phyloP scores from a whole-genome alignment of 2,797 vertebrate species.

The Buphagus erythrorhynchus region DNA sequence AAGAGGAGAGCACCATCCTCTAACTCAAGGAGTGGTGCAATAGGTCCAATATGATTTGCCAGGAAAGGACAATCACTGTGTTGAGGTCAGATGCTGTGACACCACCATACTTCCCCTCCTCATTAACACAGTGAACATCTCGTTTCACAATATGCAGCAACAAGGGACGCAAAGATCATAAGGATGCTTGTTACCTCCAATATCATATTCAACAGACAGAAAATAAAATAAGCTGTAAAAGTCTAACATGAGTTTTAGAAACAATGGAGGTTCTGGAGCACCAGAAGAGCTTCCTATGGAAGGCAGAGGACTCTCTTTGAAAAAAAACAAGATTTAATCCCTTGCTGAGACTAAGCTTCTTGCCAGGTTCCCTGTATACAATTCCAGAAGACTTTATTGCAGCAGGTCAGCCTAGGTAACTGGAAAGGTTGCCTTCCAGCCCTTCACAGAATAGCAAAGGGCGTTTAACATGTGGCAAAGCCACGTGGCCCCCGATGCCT shows the following conservation, averaged over 20 bases:
- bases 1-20: not conserved
- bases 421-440: not conserved
- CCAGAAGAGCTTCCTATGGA: not conserved
- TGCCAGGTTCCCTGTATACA: not conserved
- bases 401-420: not conserved
- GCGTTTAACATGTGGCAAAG: not conserved
- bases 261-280: not conserved
- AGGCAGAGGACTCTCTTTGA: not conserved
- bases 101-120: not conserved
- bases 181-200: not conserved
- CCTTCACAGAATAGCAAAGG: not conserved
- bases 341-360: not conserved
- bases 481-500: accelerated
- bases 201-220: not conserved
- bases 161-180: not conserved
- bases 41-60: not conserved
- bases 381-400: not conserved
- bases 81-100: not conserved
- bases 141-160: not conserved
- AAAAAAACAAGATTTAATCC: not conserved
- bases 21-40: not conserved
- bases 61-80: not conserved
- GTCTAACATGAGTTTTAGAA: not conserved
- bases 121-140: not conserved
- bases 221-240: not conserved